Evolutionary conservation across 2,113 vertebrate species (phyloP), one percentile per base, ranked within the genome.

Genomic region (Oreochromis niloticus): DNA sequence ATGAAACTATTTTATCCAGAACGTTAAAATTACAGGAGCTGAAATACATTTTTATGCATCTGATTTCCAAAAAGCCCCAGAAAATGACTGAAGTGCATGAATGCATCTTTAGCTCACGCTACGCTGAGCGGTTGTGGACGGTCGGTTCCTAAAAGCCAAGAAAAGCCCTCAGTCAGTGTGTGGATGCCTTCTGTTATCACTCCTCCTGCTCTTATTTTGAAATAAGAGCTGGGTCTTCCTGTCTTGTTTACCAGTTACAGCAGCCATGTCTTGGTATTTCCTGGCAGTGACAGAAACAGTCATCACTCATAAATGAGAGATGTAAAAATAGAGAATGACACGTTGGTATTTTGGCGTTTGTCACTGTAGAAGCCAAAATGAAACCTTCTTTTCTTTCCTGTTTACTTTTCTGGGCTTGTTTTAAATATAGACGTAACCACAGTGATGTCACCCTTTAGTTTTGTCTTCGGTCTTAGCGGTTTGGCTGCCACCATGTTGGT

Each of bases 81-180:
- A 71, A 41, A 36, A 4, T 7, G 32, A 66, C 30, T 7, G 10
- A 24, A 71, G 24, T 0, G 1, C 66, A 71, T 3, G 2, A 13
- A 39, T 8, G 66, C 7, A 24, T 71, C 1, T 9, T 71, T 43
- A 24, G 19, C 68, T 30, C 2, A 0, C 9, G 6, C 22, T 27
- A 7, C 22, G 4, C 68, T 48, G 9, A 75, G 22, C 4, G 9
- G 7, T 30, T 48, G 43, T 19, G 68, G 24, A 48, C 4, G 5
- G 41, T 50, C 41, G 8, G 46, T 43, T 75, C 41, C 14, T 5
- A 19, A 30, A 48, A 27, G 71, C 39, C 14, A 11, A 43, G 63
- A 41, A 46, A 30, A 46, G 10, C 2, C 41, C 68, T 7, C 6
- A 0, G 1, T 75, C 68, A 19, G 24, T 19, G 41, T 75, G 24